Evolutionary conservation across 2,113 vertebrate species (phyloP).

Genomic region (Dromiciops gliroides): DNA sequence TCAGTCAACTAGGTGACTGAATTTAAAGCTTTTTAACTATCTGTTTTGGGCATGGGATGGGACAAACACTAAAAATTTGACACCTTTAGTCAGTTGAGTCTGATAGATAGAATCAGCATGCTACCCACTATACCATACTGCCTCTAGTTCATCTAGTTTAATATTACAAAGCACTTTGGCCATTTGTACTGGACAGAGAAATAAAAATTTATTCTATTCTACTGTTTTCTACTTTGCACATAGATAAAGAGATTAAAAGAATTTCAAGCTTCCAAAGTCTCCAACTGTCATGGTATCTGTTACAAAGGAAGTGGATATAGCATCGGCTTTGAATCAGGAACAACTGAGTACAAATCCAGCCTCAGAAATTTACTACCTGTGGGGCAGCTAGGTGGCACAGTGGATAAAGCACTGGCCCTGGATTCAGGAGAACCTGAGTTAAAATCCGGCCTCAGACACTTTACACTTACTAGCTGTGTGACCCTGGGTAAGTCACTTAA

Average conservation of each 20-base stretch:
- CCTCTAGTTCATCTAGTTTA: background rate
- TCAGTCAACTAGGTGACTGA: background rate
- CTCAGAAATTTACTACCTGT: background rate
- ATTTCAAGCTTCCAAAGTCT: background rate
- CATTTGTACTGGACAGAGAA: background rate
- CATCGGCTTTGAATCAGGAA: background rate
- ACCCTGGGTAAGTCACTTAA: no score
- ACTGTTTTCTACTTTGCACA: slow-evolving; percentile 39
- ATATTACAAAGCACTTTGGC: background rate
- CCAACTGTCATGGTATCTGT: background rate
- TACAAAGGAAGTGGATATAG: background rate
- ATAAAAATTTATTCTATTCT: background rate
- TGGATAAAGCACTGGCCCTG: no score
- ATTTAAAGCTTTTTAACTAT: background rate
- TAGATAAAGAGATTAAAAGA: slow-evolving; percentile 28
- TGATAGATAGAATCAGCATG: background rate
- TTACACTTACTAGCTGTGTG: no score
- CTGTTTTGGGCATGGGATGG: no score
- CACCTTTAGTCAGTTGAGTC: background rate
- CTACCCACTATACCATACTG: background rate
- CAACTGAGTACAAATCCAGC: background rate
- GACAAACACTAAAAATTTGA: background rate
- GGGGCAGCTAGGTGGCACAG: no score
- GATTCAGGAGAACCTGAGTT: no score
- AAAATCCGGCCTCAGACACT: no score